These are phyloP conservation scores for Chionis minor DNA, from an alignment of 2,113 vertebrate species.

Conservation along the genomic window DNA sequence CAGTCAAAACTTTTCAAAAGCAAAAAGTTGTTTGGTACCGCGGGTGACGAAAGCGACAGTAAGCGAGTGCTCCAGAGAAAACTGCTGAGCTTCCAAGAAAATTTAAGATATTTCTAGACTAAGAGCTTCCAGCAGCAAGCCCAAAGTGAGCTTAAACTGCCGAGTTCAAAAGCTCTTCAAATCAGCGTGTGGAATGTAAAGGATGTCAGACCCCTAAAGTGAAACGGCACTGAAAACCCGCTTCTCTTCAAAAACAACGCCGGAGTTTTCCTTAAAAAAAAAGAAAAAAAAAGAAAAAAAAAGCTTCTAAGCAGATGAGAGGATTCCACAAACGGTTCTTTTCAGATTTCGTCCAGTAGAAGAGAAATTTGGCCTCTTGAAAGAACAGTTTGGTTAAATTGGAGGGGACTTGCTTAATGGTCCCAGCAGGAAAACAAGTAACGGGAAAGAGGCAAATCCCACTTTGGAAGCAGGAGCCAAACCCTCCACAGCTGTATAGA, in stretches of 20 bases:
- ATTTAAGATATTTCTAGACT: neutral
- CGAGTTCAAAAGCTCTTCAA: neutral
- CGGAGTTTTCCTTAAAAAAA: rapidly evolving
- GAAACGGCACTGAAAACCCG: neutral
- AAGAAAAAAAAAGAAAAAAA: too few relatives aligned
- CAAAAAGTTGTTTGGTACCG: neutral
- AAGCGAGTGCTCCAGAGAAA: neutral
- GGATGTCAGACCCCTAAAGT: neutral
- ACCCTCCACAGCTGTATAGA: neutral
- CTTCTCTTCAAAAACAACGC: neutral
- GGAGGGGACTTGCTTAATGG: neutral
- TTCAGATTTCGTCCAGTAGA: neutral
- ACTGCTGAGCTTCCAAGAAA: neutral
- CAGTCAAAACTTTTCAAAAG: neutral
- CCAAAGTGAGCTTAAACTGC: neutral
- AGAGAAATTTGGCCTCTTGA: neutral
- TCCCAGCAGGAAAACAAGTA: neutral
- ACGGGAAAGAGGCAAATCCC: constrained; percentile 39
- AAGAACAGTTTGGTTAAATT: neutral
- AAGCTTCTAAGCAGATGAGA: neutral
- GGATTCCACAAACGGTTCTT: neutral
- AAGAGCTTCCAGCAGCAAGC: neutral
- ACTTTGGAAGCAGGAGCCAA: neutral
- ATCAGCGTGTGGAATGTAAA: neutral
- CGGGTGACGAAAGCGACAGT: rapidly evolving